Base-by-base conservation (phyloP, 2,888 invertebrate genomes). In the Copidosoma aretas region DNA sequence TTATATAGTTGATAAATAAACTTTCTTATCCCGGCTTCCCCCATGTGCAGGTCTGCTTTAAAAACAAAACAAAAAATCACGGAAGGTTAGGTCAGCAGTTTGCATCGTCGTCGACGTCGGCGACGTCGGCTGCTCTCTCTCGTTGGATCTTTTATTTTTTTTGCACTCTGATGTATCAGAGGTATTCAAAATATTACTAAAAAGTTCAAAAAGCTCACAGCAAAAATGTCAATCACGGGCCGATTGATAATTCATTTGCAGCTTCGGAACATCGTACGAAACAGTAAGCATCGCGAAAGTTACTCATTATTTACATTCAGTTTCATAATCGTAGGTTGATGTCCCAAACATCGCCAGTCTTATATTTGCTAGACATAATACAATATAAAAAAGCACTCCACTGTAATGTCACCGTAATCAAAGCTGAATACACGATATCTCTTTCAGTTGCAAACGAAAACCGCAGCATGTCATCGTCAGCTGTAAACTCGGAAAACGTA, bases 141-240 rank as follows among this genome's bases (percentile, higher is more conserved):
- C n/a, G n/a, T n/a, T n/a, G n/a, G n/a, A n/a, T n/a, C n/a, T n/a
- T 32, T 5, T 32, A 32, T 32, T 32, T 32, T 32, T 8, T 32
- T 32, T 32, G 32, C 32, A n/a, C n/a, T n/a, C n/a, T n/a, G n/a
- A n/a, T n/a, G n/a, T 12, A 49, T 49, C 22, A 15, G 17, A 39
- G 21, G 12, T 52, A 5, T 39, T 21, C 8, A 25, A 19, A 56
- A 25, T 8, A 25, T 19, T 54, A 62, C 3, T 8, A 32, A 32
- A 32, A 32, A 3, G 32, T 32, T 5, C 3, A 32, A 32, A 32
- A 32, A 8, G n/a, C n/a, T n/a, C n/a, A n/a, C 8, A 8, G 32
- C 43, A 43, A 76, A 73, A 69, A 77, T 78, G 78, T 71, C 76
- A 66, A 75, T 75, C 56, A 70, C 74, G 2, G 72, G 49, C 3